Evolutionary conservation across 2,797 vertebrate species (phyloP).

Genomic region (Anniella stebbinsi): DNA sequence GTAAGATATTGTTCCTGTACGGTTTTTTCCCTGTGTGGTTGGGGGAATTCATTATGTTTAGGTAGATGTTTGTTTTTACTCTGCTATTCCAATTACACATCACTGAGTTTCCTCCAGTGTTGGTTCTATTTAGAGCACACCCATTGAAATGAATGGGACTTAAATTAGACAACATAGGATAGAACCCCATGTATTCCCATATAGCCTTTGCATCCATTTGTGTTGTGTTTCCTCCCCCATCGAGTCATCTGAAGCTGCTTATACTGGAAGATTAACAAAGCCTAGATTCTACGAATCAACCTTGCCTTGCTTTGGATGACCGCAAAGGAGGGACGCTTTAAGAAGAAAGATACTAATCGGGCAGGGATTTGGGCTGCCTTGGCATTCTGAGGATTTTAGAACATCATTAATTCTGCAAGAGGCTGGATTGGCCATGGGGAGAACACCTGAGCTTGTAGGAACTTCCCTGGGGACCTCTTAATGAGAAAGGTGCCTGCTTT

Average conservation of each 20-base stretch:
- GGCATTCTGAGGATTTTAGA: background rate
- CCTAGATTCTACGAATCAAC: background rate
- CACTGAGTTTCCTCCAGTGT: too few relatives aligned
- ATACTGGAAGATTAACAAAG: background rate
- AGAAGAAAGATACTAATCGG: background rate
- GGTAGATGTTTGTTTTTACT: too few relatives aligned
- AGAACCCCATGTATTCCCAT: background rate
- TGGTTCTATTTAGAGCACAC: too few relatives aligned
- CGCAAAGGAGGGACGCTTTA: background rate
- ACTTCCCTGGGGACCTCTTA: background rate
- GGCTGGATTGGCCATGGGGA: background rate
- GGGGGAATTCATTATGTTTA: too few relatives aligned
- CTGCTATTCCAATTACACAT: too few relatives aligned
- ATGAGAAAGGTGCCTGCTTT: constrained; percentile 10
- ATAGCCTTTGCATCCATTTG: background rate
- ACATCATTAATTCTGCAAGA: constrained; percentile 10
- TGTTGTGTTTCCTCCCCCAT: too few relatives aligned
- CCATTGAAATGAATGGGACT: too few relatives aligned
- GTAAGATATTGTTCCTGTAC: too few relatives aligned
- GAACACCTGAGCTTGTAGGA: background rate
- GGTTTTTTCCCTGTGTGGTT: too few relatives aligned
- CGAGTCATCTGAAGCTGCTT: background rate
- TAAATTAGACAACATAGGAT: too few relatives aligned
- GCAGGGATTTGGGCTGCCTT: background rate
- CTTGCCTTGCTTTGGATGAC: background rate